Conservation (phyloP, 2,113 vertebrate genomes). For the Tetrax tetrax region DNA sequence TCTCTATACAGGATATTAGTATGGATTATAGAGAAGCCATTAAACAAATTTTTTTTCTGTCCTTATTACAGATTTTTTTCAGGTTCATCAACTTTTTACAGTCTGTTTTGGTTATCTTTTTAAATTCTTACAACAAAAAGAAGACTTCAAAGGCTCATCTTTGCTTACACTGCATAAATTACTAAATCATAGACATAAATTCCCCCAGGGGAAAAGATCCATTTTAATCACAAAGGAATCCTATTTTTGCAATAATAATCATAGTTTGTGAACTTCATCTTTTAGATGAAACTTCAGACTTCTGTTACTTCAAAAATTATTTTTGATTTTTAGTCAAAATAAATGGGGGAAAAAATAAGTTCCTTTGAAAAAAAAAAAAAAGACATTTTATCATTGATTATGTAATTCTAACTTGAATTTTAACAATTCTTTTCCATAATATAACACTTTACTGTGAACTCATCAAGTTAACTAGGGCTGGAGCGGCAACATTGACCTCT, state of each 20-base stretch:
- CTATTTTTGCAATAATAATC: background rate
- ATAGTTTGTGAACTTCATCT: background rate
- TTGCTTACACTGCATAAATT: background rate
- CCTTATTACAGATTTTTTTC: background rate
- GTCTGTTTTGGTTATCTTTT: background rate
- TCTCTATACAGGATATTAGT: background rate
- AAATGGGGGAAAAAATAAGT: background rate
- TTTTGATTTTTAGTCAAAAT: background rate
- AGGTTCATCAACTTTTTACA: background rate
- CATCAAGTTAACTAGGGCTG: background rate
- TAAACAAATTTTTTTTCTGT: background rate
- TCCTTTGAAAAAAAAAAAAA: background rate
- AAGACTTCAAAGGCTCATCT: background rate
- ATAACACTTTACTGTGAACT: background rate
- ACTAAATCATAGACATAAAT: background rate
- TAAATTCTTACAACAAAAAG: background rate
- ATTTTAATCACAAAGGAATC: background rate
- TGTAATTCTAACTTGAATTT: background rate
- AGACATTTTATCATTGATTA: background rate
- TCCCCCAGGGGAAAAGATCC: background rate
- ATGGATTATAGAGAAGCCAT: background rate
- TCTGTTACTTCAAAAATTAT: background rate
- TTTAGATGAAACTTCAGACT: background rate
- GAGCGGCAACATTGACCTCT: background rate
- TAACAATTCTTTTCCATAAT: background rate